phyloP scores from a whole-genome alignment of 2,797 vertebrate genomes.

The Pseudocheirus occidentalis region DNA sequence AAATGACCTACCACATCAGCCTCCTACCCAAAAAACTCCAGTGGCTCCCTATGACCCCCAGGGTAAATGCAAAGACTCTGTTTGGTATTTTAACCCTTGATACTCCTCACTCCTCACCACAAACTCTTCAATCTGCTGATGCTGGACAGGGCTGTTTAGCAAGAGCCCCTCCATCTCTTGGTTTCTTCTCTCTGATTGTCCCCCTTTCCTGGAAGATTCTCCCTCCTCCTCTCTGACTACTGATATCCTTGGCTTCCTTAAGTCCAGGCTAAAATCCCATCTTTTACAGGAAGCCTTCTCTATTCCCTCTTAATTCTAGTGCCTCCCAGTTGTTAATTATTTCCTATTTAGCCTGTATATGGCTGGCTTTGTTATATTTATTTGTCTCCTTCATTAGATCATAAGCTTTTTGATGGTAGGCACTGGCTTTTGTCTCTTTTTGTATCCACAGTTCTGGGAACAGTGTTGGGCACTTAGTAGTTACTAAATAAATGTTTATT shows the following conservation, averaged over 20 bases:
- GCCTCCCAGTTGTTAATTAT: neutral
- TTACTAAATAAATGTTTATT: neutral
- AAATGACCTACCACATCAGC: neutral
- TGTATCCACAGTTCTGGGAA: neutral
- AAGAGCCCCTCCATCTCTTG: neutral
- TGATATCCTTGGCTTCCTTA: neutral
- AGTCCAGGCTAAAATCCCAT: neutral
- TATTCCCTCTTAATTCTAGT: neutral
- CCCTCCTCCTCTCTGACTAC: neutral
- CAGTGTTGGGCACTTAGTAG: neutral
- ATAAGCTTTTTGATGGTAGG: neutral
- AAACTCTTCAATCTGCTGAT: neutral
- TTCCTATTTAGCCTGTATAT: neutral
- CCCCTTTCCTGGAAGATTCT: neutral
- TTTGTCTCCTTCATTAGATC: neutral
- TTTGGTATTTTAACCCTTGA: neutral
- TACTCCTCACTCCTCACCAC: neutral
- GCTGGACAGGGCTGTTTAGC: neutral
- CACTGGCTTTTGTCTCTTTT: neutral
- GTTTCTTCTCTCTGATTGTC: neutral
- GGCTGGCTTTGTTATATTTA: neutral
- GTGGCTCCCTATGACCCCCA: neutral
- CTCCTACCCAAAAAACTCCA: neutral
- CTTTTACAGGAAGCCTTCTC: neutral
- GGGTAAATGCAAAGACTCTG: neutral